Percentiles rank a stretch among this genome's conserved stretches.
Conservation (phyloP, 2,113 vertebrate genomes). For the Myrmecobius fasciatus region DNA sequence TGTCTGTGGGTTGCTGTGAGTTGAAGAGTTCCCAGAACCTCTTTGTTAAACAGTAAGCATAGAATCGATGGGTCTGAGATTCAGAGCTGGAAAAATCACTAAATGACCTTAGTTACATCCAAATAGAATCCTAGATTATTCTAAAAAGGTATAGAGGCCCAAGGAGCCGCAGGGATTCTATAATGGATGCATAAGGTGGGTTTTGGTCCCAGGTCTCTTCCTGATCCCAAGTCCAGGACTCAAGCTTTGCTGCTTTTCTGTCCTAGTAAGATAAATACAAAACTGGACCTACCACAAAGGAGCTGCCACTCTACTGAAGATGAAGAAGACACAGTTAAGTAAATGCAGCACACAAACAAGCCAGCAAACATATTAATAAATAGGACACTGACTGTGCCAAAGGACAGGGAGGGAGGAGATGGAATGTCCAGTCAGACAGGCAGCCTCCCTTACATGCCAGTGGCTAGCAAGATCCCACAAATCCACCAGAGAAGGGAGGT, state of each 20-base stretch:
- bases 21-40: not conserved
- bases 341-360: no score
- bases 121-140: not conserved
- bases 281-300: no score
- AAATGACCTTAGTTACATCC: not conserved
- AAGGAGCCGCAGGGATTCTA: not conserved
- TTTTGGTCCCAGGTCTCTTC: not conserved
- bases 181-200: not conserved
- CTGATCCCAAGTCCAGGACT: no score
- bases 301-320: not conserved
- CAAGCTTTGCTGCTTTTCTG: no score
- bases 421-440: conserved; percentile 11
- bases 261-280: no score
- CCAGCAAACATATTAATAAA: no score
- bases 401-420: not conserved
- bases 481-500: not conserved
- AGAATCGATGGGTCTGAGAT: no score
- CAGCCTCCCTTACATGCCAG: conserved; percentile 25
- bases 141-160: not conserved
- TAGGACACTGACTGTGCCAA: no score
- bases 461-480: conserved; percentile 2
- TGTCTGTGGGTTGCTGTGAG: not conserved
- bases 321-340: not conserved
- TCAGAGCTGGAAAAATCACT: not conserved
- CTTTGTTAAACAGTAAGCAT: no score